Evolutionary conservation across 2,113 vertebrate genomes (phyloP), one percentile per base, ranked within the genome.

Genomic region (Phyllostomus discolor): DNA sequence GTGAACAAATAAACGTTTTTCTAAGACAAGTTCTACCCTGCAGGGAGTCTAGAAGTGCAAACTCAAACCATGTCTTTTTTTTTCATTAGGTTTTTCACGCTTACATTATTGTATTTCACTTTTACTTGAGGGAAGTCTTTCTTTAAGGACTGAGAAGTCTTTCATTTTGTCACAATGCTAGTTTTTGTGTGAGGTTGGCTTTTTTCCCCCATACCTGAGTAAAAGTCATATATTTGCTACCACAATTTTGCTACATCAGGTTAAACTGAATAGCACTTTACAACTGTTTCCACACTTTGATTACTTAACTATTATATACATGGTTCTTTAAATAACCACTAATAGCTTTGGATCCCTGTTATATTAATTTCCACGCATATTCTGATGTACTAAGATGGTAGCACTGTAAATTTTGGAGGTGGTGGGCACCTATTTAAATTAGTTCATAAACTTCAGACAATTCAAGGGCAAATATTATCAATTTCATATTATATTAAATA

Each of bases 61-160:
- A 86, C n/a, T 90, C 84, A 90, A 96, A 76, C 50, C 10, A 43
- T 38, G 7, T 59, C 41, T 91, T 91, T 94, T 91, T 94, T 88
- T 26, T 78, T 90, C n/a, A 79, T 66, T 70, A 52, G 20, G 41
- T 85, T 95, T 89, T 89, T 86, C 54, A 72, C 9, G 24, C 43
- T 89, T 38, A 67, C 33, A 62, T 84, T 35, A 52, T 73, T 64
- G 52, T 79, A 93, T 72, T 92, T 90, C 85, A 82, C 43, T 92
- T 80, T 26, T 62, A 35, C 48, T 46, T 95, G 24, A 92, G 33
- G 11, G 26, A 96, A 92, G 66, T 83, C 64, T 81, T 97, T 88
- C 59, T 76, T 35, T 81, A 85, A 73, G 48, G 57, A 87, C 20
- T 91, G 38, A 15, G 26, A 35, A 66, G 12, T 38, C 57, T 73